Percentiles rank a stretch among this genome's conserved stretches.
Conservation (phyloP, 2,888 invertebrate species). For the Pseudoips prasinana region DNA sequence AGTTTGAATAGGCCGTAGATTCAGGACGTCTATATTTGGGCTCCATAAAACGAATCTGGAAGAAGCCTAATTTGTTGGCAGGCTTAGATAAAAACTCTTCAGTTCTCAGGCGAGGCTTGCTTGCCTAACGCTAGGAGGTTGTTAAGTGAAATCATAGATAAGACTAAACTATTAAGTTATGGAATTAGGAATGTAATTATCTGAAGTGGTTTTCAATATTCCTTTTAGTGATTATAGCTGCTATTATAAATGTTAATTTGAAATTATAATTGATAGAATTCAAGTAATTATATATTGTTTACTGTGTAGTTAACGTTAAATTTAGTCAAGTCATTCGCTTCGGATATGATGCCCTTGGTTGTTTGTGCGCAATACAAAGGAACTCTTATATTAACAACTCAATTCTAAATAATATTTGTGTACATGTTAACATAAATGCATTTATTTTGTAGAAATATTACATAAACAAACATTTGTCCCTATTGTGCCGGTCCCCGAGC, state of each 20-base stretch:
- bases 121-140: slow-evolving; percentile 1
- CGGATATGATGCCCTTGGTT: slow-evolving; percentile 32
- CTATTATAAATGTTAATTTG: slow-evolving; percentile 24
- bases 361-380: slow-evolving; percentile 25
- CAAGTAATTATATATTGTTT: slow-evolving; percentile 19
- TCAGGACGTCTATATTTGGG: slow-evolving; percentile 32
- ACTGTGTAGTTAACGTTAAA: slow-evolving; percentile 14
- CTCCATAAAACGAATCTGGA: slow-evolving; percentile 40
- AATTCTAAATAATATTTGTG: slow-evolving; percentile 5
- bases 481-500: slow-evolving; percentile 30
- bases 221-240: too few relatives aligned
- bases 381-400: slow-evolving; percentile 15
- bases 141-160: too few relatives aligned
- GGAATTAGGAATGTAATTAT: slow-evolving; percentile 14
- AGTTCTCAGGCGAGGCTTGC: slow-evolving; percentile 31
- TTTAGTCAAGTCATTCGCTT: slow-evolving; percentile 35
- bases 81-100: slow-evolving; percentile 36
- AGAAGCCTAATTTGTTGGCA: slow-evolving; percentile 51
- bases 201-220: slow-evolving; percentile 12
- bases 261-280: slow-evolving; percentile 17
- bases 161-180: slow-evolving; percentile 7
- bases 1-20: slow-evolving; percentile 41
- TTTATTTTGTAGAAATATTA: slow-evolving; percentile 26
- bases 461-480: slow-evolving; percentile 9
- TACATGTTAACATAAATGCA: slow-evolving; percentile 19